Conservation (phyloP, 2,888 invertebrate genomes). For the Sesia bembeciformis region DNA sequence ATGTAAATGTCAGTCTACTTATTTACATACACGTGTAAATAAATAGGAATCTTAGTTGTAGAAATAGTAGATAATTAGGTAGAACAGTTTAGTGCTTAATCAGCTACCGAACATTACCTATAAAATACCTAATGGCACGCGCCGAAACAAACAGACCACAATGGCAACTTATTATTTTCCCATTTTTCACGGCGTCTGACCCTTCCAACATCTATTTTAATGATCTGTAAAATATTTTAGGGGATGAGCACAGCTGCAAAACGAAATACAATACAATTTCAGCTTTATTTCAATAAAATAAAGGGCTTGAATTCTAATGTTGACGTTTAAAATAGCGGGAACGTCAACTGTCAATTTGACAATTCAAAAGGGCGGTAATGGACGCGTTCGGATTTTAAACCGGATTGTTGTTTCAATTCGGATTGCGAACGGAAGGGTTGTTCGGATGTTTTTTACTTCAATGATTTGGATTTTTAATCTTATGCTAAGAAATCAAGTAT, state of each 20-base stretch:
- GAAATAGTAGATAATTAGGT: too few species aligned
- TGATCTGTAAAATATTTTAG: slow-evolving; percentile 53
- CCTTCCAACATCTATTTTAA: slow-evolving; percentile 39
- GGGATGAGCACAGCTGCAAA: slow-evolving; percentile 14
- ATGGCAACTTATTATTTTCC: slow-evolving; percentile 41
- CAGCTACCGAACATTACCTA: too few species aligned
- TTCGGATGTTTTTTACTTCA: slow-evolving; percentile 3
- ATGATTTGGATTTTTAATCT: too few species aligned
- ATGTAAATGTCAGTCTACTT: too few species aligned
- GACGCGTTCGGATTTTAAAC: slow-evolving; percentile 47
- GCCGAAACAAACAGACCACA: too few species aligned
- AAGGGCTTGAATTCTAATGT: background rate
- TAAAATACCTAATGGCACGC: too few species aligned
- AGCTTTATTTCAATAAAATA: slow-evolving; percentile 1
- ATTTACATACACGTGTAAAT: too few species aligned
- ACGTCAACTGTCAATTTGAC: slow-evolving; percentile 61
- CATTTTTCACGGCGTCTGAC: slow-evolving; percentile 58
- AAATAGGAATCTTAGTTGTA: too few species aligned
- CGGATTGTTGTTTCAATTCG: slow-evolving; percentile 47
- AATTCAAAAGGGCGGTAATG: slow-evolving; percentile 44
- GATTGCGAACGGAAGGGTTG: slow-evolving; percentile 9
- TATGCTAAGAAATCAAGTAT: too few species aligned
- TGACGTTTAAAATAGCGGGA: slow-evolving; percentile 7
- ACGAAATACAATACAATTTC: slow-evolving; percentile 2
- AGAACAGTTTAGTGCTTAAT: too few species aligned